Evolutionary conservation across 2,113 vertebrate genomes (phyloP), one percentile per base, ranked within the genome.

Genomic region (Cromileptes altivelis): DNA sequence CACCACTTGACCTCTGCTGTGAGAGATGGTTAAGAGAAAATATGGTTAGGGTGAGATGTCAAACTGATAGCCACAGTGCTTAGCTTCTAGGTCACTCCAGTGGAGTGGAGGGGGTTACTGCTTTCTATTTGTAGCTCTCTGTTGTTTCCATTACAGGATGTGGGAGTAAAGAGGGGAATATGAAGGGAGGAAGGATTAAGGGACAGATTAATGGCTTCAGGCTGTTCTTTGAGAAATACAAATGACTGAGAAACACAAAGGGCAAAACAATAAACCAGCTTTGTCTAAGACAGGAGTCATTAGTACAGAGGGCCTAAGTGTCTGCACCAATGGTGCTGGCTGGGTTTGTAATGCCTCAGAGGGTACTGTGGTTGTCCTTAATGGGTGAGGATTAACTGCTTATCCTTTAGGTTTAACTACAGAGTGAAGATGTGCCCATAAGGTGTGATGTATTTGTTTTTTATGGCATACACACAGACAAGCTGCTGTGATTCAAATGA

Each of bases 1-100:
- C 42, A 14, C 42, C 70, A 63, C 80, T 71, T 70, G 73, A 68
- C 68, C 69, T 52, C 68, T 30, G 10, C 57, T 10, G n/a, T 3
- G 18, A 62, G 37, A 23, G 60, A 17, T 18, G 0, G 60, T 55
- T 0, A 21, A 37, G 68, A 61, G 55, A 27, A 64, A 77, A 82
- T 70, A 55, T 0, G 37, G 21, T 19, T 1, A 0, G 80, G 61
- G 63, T 81, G 11, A 70, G 53, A 84, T 77, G 84, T 86, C 74
- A 78, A 47, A 68, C 33, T 19, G 78, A 79, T 73, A 76, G 70
- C 33, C 14, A 1, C 15, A 5, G 15, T 25, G 18, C n/a, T 75
- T 63, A 67, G 70, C 62, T 7, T 57, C 42, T 18, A 10, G 27
- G 64, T 52, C 21, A 12, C 19, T 21, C 19, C 10, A 2, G 27